These are phyloP conservation scores for Entomobrya proxima DNA, from an alignment of 2,888 invertebrate species.

Conservation along the genomic window DNA sequence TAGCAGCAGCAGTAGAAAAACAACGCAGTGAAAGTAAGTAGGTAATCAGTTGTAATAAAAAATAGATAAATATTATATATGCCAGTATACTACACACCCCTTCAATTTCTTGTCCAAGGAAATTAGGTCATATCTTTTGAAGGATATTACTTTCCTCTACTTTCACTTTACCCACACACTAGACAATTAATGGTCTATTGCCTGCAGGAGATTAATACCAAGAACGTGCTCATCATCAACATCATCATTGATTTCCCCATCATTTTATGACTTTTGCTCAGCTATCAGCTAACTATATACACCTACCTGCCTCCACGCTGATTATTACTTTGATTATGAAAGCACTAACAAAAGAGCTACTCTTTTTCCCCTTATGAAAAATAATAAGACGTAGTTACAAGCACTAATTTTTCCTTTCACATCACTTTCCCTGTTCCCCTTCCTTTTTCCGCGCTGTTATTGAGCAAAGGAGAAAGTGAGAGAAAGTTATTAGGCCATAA, in stretches of 20 bases:
- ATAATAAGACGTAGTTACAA: background rate
- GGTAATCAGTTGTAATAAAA: background rate
- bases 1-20: background rate
- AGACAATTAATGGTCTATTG: conserved; percentile 12
- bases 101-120: background rate
- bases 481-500: conserved; percentile 16
- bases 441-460: background rate
- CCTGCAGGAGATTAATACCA: conserved; percentile 1
- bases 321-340: background rate
- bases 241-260: background rate
- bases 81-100: background rate
- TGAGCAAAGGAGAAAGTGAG: background rate
- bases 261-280: background rate
- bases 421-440: background rate
- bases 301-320: too few species aligned
- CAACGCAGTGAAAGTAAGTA: background rate
- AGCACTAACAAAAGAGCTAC: too few species aligned
- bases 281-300: too few species aligned
- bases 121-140: background rate
- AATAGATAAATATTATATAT: background rate
- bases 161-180: too few species aligned
- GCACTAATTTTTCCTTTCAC: background rate
- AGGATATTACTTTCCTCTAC: background rate
- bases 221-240: background rate
- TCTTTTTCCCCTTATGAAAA: too few species aligned